These are phyloP conservation scores for Lasioglossum calceatum DNA, from an alignment of 2,888 invertebrate genomes.

Conservation along the genomic window DNA sequence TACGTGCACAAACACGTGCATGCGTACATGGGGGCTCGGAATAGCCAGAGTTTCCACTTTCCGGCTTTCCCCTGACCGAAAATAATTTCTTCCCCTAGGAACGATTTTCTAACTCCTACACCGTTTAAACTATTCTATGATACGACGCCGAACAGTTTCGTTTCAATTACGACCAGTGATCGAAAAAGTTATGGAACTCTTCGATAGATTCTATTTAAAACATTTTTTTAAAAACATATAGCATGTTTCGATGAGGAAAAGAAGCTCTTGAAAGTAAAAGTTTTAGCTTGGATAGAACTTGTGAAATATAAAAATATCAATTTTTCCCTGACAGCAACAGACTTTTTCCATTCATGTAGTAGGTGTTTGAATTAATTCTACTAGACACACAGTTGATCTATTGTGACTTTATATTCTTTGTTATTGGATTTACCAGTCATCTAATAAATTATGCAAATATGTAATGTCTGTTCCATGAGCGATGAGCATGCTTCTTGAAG, in stretches of 20 bases:
- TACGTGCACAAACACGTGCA: conserved; percentile 24
- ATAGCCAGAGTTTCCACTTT: conserved; percentile 39
- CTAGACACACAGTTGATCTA: too few species aligned
- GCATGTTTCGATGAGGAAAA: background rate
- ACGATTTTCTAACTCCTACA: background rate
- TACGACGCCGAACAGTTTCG: conserved; percentile 12
- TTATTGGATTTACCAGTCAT: too few species aligned
- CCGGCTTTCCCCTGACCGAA: conserved; percentile 46
- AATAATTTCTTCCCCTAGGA: conserved; percentile 54
- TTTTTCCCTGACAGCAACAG: background rate
- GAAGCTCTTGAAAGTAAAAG: background rate
- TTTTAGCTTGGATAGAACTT: too few species aligned
- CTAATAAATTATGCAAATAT: too few species aligned
- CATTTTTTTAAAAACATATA: background rate
- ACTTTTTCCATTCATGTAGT: too few species aligned
- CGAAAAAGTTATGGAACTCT: background rate
- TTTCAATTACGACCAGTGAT: conserved; percentile 4
- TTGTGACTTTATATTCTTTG: background rate
- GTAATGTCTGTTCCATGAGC: too few species aligned
- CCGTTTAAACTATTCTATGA: conserved; percentile 1
- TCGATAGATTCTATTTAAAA: too few species aligned
- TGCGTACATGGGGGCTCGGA: conserved; percentile 16
- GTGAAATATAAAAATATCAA: too few species aligned
- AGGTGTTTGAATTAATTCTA: too few species aligned
- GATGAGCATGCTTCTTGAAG: too few species aligned